Evolutionary conservation across 2,888 invertebrate species (phyloP).

Genomic region (Andrena fulva): DNA sequence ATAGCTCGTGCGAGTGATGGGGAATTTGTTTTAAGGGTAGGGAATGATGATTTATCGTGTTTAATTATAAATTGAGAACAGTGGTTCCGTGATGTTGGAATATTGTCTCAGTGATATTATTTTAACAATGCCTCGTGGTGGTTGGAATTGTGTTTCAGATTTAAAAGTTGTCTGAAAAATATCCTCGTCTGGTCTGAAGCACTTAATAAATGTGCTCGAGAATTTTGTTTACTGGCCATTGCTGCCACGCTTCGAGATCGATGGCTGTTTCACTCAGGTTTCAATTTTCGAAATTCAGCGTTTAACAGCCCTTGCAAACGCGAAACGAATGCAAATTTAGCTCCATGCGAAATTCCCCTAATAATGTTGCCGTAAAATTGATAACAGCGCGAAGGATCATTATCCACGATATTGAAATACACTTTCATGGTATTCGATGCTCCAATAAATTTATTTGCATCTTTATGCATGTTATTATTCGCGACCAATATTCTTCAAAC

Average conservation of each 20-base stretch:
- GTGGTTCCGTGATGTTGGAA: background rate
- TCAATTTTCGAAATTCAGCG: slow-evolving; percentile 15
- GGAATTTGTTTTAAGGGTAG: too few species aligned
- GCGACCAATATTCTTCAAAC: background rate
- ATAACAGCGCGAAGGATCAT: slow-evolving; percentile 19
- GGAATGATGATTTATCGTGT: too few species aligned
- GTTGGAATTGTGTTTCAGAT: too few species aligned
- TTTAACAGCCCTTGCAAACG: background rate
- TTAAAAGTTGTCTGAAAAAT: too few species aligned
- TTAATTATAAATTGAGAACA: background rate
- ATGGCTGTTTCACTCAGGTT: slow-evolving; percentile 10
- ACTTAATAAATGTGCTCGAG: background rate
- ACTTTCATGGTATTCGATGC: background rate
- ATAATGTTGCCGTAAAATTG: slow-evolving; percentile 33
- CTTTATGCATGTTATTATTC: background rate
- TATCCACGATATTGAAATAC: slow-evolving; percentile 11
- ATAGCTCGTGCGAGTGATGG: too few species aligned
- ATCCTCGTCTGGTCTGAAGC: too few species aligned
- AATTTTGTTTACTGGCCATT: background rate
- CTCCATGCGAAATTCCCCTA: slow-evolving; percentile 17
- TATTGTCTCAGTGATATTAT: background rate
- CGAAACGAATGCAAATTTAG: slow-evolving; percentile 10
- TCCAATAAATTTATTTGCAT: slow-evolving; percentile 24
- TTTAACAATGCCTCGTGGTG: background rate
- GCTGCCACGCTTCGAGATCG: background rate